phyloP scores from a whole-genome alignment of 2,888 invertebrate species.

The Drosophila aldrichi region DNA sequence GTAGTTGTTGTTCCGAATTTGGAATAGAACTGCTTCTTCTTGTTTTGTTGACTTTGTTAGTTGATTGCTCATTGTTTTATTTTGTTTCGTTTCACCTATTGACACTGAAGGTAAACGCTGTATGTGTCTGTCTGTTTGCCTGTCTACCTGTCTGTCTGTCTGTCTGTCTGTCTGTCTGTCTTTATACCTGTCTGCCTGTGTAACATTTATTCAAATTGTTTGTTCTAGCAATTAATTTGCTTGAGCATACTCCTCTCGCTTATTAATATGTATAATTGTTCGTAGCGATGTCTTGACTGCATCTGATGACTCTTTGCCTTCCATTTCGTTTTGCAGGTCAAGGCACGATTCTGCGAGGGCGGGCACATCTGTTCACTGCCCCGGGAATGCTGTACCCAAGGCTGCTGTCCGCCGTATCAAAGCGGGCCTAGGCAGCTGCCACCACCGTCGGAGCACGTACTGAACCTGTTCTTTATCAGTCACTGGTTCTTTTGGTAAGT shows the following conservation, averaged over 20 bases:
- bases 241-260: not conserved
- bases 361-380: slow-evolving; percentile 90
- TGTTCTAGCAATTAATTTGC: slow-evolving; percentile 16
- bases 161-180: not conserved
- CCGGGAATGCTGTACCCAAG: slow-evolving; percentile 90
- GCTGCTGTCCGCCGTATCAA: slow-evolving; percentile 87
- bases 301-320: slow-evolving; percentile 19
- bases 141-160: not conserved
- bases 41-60: slow-evolving; percentile 6
- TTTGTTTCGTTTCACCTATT: slow-evolving; percentile 3
- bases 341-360: slow-evolving; percentile 88
- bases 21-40: not conserved
- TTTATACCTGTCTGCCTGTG: not conserved
- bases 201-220: slow-evolving; percentile 21
- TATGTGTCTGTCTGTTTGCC: not conserved
- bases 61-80: slow-evolving; percentile 5
- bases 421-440: slow-evolving; percentile 86
- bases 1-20: not conserved
- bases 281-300: slow-evolving; percentile 8
- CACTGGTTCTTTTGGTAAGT: slow-evolving; percentile 89
- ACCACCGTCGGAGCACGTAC: slow-evolving; percentile 87
- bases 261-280: slow-evolving; percentile 14
- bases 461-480: slow-evolving; percentile 89
- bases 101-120: slow-evolving; percentile 7
- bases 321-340: slow-evolving; percentile 82